These are phyloP conservation scores for Clostera curtula DNA, from an alignment of 2,888 invertebrate species.

Conservation along the genomic window DNA sequence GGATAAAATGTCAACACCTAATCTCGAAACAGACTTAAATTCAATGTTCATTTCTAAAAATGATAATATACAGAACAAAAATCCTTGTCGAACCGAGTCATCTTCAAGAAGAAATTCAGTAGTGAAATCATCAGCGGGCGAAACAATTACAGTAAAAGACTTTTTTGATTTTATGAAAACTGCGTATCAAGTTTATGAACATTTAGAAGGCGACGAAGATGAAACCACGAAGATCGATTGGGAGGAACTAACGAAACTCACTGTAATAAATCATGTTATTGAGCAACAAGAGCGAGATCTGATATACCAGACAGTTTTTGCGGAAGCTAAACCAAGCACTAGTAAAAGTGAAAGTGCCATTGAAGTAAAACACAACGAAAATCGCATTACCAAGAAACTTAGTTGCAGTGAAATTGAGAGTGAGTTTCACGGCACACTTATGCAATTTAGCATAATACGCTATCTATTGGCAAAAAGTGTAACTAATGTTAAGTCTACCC, in stretches of 20 bases:
- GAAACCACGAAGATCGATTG: slow-evolving; percentile 63
- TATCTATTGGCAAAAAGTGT: slow-evolving; percentile 18
- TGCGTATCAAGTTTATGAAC: slow-evolving; percentile 79
- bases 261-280: slow-evolving; percentile 64
- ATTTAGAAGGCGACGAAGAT: slow-evolving; percentile 58
- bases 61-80: slow-evolving; percentile 33
- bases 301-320: slow-evolving; percentile 42
- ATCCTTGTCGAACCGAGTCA: slow-evolving; percentile 35
- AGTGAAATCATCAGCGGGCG: slow-evolving; percentile 46
- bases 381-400: slow-evolving; percentile 42
- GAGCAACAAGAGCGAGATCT: slow-evolving; percentile 64
- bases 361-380: slow-evolving; percentile 37
- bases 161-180: slow-evolving; percentile 84
- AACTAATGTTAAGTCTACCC: slow-evolving; percentile 10
- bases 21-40: slow-evolving; percentile 42
- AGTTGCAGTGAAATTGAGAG: slow-evolving; percentile 64
- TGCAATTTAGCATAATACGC: slow-evolving; percentile 4
- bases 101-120: slow-evolving; percentile 37
- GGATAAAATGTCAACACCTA: slow-evolving; percentile 49
- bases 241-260: slow-evolving; percentile 67
- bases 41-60: slow-evolving; percentile 59
- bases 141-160: slow-evolving; percentile 80
- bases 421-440: slow-evolving; percentile 11
- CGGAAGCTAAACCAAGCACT: slow-evolving; percentile 41
- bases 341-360: slow-evolving; percentile 58